Conservation (phyloP, 2,797 vertebrate genomes). For the Rhyacichthys aspro region DNA sequence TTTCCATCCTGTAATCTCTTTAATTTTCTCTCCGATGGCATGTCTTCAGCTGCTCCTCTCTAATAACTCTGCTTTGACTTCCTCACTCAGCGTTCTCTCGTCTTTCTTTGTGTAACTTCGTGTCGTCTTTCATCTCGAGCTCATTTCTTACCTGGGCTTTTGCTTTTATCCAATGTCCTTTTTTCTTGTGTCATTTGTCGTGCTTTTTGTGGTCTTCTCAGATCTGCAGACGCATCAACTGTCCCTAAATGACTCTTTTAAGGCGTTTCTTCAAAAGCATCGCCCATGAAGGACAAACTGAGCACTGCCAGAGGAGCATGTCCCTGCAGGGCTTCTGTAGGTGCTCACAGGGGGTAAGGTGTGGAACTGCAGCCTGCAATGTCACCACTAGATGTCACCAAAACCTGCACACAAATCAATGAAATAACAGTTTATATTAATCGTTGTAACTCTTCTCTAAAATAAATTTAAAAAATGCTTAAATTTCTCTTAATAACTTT, state of each 20-base stretch:
- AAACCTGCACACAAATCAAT: no score
- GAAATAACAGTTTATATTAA: no score
- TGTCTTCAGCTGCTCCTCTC: constrained; percentile 26
- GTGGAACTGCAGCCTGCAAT: no score
- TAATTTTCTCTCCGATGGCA: constrained; percentile 12
- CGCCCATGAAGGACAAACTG: no score
- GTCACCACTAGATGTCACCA: no score
- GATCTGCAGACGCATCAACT: constrained; percentile 12
- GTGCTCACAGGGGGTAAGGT: no score
- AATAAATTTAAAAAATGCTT: no score
- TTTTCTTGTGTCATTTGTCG: constrained; percentile 22
- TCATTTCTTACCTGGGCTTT: background rate
- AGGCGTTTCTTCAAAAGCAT: no score
- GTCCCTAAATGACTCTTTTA: constrained; percentile 17
- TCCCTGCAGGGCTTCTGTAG: no score
- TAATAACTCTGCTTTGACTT: constrained; percentile 18
- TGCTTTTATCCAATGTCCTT: background rate
- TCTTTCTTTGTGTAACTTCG: background rate
- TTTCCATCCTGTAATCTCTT: constrained; percentile 31
- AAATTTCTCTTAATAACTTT: no score
- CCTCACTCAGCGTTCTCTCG: background rate
- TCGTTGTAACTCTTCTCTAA: no score
- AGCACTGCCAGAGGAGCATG: no score
- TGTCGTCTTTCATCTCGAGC: constrained; percentile 34
- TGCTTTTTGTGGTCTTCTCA: background rate